phyloP scores from a whole-genome alignment of 1,140 invertebrate species.

The Panagrolaimus sp. region DNA sequence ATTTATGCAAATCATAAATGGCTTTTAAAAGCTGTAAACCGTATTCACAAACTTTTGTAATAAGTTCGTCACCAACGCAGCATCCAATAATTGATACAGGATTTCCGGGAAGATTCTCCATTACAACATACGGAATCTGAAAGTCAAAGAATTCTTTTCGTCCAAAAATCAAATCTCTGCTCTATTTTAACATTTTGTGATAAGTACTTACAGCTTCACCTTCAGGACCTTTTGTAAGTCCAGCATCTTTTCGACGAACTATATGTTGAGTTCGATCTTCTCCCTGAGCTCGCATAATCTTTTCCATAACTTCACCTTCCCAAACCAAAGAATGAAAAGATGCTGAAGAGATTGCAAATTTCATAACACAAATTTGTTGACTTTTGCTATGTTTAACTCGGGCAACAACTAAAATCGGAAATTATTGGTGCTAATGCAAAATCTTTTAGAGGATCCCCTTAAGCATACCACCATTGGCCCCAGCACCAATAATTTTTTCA shows the following conservation, averaged over 20 bases:
- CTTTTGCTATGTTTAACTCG: neutral
- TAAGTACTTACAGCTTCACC: neutral
- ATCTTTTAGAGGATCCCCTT: too few species aligned
- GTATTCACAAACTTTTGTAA: constrained; percentile 8
- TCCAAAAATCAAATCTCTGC: too few species aligned
- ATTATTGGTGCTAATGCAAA: too few species aligned
- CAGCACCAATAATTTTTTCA: constrained; percentile 4
- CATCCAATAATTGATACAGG: constrained; percentile 8
- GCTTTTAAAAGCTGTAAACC: neutral
- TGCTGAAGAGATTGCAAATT: neutral
- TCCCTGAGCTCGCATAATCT: neutral
- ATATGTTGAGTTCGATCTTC: constrained; percentile 14
- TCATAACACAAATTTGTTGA: neutral
- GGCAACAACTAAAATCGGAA: too few species aligned
- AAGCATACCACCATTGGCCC: constrained; percentile 1
- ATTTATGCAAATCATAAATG: neutral
- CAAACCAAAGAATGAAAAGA: constrained; percentile 3
- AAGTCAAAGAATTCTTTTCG: neutral
- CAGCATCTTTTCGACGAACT: neutral
- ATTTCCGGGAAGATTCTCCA: constrained; percentile 13
- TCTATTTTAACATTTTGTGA: too few species aligned
- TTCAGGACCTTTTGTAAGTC: constrained; percentile 2
- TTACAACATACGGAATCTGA: constrained; percentile 1
- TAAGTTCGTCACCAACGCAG: constrained; percentile 7
- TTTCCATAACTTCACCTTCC: constrained; percentile 5